Base-by-base conservation (phyloP, 2,888 invertebrate genomes). In the Cantharis lateralis region DNA sequence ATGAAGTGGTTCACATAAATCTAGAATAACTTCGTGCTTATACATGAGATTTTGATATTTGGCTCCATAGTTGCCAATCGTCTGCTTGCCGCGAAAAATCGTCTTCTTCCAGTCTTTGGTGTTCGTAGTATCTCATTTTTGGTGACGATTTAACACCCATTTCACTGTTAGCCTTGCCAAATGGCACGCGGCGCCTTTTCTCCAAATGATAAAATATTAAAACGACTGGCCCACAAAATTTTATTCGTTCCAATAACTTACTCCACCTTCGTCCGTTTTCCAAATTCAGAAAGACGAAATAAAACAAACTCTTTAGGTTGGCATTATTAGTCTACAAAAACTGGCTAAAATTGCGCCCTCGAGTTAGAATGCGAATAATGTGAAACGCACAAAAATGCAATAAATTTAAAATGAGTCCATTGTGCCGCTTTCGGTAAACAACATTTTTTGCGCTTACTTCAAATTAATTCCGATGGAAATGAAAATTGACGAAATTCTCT, bases 41-140 rank as follows among this genome's bases (percentile, higher is more conserved):
- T 83, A 84, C 84, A 84, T 84, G 82, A 83, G 79, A 82, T 83
- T 83, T 81, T 81, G 83, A 84, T 84, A 84, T 84, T 84, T 84
- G 84, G 84, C 83, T 83, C 80, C 78, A 74, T 81, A 76, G 82
- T 81, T 80, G 82, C 82, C 83, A 83, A 83, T 84, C 80, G 81
- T 68, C 74, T 68, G 15, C 26, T 72, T 63, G 77, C 62, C 68
- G 68, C 68, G 62, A 74, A 77, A 76, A 76, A 81, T 80, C 80
- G 78, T 81, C 82, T 79, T 82, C 82, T 79, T 80, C 79, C 77
- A 74, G 73, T 71, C 70, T 76, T 66, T 48, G 48, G 32, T 68
- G 74, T 71, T 71, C 15, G 32, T 78, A 80, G 80, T 72, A 79
- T 77, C 72, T 80, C 76, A 79, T 80, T 75, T 68, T 32, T 64